phyloP scores from a whole-genome alignment of 2,113 vertebrate species.

The Merops nubicus region DNA sequence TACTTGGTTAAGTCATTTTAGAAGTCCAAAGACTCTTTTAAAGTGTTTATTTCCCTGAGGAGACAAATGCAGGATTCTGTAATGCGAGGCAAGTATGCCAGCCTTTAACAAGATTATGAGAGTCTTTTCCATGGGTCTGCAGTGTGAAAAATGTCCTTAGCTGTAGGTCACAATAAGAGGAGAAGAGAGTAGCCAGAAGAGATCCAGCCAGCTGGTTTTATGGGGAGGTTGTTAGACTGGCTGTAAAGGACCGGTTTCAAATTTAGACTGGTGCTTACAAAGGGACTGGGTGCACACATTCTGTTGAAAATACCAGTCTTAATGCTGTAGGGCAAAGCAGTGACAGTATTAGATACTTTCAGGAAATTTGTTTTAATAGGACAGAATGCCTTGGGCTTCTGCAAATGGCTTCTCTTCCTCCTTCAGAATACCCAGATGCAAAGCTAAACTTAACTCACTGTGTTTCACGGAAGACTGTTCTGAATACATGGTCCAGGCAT shows the following conservation, averaged over 20 bases:
- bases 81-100: constrained; percentile 5
- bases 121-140: constrained; percentile 16
- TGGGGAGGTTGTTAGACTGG: not conserved
- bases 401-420: not conserved
- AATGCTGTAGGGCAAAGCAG: not conserved
- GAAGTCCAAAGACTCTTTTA: constrained; percentile 20
- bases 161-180: constrained; percentile 20
- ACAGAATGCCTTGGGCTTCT: not conserved
- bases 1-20: constrained; percentile 54
- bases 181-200: constrained; percentile 3
- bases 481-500: not conserved
- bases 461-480: not conserved
- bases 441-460: not conserved
- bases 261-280: not conserved
- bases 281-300: not conserved
- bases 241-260: not conserved
- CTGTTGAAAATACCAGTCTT: not conserved
- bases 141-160: constrained; percentile 42
- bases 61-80: constrained; percentile 25
- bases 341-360: not conserved
- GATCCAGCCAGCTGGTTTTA: not conserved
- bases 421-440: not conserved
- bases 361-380: not conserved
- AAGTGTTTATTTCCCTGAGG: constrained; percentile 59
- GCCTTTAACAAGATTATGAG: constrained; percentile 49